Percentiles rank a stretch among this genome's conserved stretches.
Evolutionary conservation across 2,797 vertebrate species (phyloP).

Genomic region (Scomberomorus guttatus): DNA sequence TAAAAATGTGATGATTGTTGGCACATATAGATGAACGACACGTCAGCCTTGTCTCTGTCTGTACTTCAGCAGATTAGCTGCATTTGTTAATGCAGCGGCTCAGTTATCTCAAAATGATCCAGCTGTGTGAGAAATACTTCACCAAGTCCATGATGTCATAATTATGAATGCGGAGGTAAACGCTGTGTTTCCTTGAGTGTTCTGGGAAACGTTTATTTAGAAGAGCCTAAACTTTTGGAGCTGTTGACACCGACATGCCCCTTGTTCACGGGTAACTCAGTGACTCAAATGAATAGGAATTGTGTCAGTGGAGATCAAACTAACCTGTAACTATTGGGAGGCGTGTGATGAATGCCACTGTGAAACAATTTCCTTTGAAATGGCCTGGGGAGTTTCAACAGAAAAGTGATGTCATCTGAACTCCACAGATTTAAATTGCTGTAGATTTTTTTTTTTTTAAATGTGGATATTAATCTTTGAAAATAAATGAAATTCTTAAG

Average conservation of each 20-base stretch:
- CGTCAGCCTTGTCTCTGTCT: neutral
- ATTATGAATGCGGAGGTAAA: slow-evolving; percentile 51
- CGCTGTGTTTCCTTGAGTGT: slow-evolving; percentile 32
- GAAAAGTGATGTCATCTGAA: slow-evolving; percentile 36
- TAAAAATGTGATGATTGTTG: slow-evolving; percentile 20
- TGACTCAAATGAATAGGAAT: slow-evolving; percentile 27
- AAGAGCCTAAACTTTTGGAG: slow-evolving; percentile 26
- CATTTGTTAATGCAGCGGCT: slow-evolving; percentile 51
- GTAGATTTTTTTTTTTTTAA: neutral
- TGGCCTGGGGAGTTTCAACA: neutral
- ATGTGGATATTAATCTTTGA: slow-evolving; percentile 33
- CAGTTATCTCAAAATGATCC: slow-evolving; percentile 55
- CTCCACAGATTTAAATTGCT: neutral
- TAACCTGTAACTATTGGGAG: neutral
- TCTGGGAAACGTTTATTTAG: slow-evolving; percentile 64
- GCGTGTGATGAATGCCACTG: slow-evolving; percentile 31
- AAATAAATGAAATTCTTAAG: slow-evolving; percentile 19
- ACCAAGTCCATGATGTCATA: slow-evolving; percentile 55
- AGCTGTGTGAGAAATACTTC: slow-evolving; percentile 60
- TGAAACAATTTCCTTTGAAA: slow-evolving; percentile 45
- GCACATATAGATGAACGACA: slow-evolving; percentile 25
- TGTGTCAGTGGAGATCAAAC: slow-evolving; percentile 48
- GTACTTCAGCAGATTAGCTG: neutral
- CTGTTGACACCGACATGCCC: neutral
- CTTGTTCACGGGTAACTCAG: slow-evolving; percentile 36